Percentiles rank a stretch among this genome's conserved stretches.
Conservation (phyloP, 2,797 vertebrate genomes). For the Rhincodon typus region DNA sequence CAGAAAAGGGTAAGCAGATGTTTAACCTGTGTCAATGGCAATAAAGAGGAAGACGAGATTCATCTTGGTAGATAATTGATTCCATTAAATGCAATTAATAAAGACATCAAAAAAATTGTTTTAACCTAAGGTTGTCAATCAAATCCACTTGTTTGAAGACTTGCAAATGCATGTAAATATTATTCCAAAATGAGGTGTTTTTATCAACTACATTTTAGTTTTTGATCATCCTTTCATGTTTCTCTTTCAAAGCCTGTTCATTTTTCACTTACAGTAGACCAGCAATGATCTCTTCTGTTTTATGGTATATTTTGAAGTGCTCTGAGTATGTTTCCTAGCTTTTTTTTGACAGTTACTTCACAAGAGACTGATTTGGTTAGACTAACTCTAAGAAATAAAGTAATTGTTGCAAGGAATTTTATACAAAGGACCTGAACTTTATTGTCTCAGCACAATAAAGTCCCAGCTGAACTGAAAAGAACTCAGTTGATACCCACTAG, state of each 20-base stretch:
- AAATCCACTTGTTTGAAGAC: background rate
- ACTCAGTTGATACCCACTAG: too few species aligned
- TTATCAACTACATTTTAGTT: background rate
- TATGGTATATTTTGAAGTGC: background rate
- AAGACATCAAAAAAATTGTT: background rate
- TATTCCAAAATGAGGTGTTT: background rate
- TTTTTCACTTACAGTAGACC: background rate
- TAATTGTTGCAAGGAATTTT: background rate
- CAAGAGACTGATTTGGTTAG: background rate
- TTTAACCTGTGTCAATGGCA: background rate
- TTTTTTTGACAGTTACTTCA: background rate
- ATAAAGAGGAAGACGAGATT: background rate
- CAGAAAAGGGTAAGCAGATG: background rate
- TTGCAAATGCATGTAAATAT: background rate
- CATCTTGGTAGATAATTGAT: background rate
- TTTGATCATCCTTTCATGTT: background rate
- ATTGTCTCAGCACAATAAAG: slow-evolving; percentile 5
- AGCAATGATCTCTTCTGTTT: background rate
- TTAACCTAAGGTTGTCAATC: background rate
- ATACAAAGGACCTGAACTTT: background rate
- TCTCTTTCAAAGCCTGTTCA: background rate
- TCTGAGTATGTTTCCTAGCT: background rate
- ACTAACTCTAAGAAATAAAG: background rate
- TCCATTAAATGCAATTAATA: background rate
- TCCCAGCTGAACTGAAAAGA: background rate